Conservation (phyloP, 2,113 vertebrate species). For the Barbus barbus region DNA sequence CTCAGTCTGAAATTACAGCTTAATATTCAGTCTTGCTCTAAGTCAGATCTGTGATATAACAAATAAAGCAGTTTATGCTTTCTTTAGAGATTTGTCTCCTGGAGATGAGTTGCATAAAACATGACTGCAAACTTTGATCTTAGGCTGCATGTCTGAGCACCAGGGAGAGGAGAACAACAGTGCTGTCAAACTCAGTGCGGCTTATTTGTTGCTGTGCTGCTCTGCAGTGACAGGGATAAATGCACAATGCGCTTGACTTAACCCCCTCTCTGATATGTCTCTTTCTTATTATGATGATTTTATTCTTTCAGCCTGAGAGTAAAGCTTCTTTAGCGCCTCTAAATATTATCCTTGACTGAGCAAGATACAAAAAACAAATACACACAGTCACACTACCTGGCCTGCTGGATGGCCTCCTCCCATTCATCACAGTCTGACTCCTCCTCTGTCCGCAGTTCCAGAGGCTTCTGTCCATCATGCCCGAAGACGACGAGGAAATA, state of each 20-base stretch:
- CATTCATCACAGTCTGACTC: slow-evolving; percentile 92
- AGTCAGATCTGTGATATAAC: slow-evolving; percentile 8
- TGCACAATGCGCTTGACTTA: slow-evolving; percentile 14
- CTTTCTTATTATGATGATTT: slow-evolving; percentile 13
- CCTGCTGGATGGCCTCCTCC: slow-evolving; percentile 97
- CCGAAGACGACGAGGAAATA: slow-evolving; percentile 96
- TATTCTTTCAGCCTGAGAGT: slow-evolving; percentile 5
- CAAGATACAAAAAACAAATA: slow-evolving; percentile 30
- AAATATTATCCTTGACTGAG: not conserved
- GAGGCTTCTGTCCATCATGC: slow-evolving; percentile 94
- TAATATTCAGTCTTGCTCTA: slow-evolving; percentile 1
- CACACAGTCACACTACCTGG: slow-evolving; percentile 75
- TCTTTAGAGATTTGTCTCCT: slow-evolving; percentile 8
- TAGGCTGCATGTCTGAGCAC: slow-evolving; percentile 13
- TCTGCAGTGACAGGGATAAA: slow-evolving; percentile 29
- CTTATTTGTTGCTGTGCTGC: slow-evolving; percentile 37
- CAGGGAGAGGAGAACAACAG: slow-evolving; percentile 18
- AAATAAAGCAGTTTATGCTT: slow-evolving; percentile 17
- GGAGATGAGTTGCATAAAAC: slow-evolving; percentile 9
- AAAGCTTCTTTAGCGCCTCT: not conserved
- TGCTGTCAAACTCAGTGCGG: slow-evolving; percentile 35
- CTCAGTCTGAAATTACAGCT: not conserved
- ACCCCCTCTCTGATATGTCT: slow-evolving; percentile 2
- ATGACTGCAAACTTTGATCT: not conserved
- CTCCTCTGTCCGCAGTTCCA: slow-evolving; percentile 94